Base-by-base conservation (phyloP, 2,888 invertebrate species). In the Germaria angustata region DNA sequence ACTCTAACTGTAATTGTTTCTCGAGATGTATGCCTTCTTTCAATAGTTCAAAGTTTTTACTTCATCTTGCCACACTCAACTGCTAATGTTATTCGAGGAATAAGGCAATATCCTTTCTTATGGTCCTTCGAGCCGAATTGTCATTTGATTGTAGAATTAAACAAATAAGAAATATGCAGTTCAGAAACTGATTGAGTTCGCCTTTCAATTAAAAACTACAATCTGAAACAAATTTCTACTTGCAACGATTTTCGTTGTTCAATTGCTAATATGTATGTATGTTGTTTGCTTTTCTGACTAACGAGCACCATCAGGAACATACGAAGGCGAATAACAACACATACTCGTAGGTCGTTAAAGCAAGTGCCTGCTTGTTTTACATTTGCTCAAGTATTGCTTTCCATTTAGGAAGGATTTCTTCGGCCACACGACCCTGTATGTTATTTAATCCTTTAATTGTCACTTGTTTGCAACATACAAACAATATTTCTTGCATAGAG, bases 371-470 rank as follows among this genome's bases (percentile, higher is more conserved):
- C 57, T 59, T 73, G 72, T 79, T 32, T 24, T 44, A 68, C 79
- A 66, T 57, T 59, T 34, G 36, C 32, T 80, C 32, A 75, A 80
- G 68, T 69, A 75, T 63, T 80, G 51, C 75, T 53, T 51, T 68
- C 17, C 44, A 66, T 59, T 51, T 68, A 13, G 9, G 51, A 63
- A 22, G 36, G 15, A 49, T 24, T 49, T 20, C 13, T 53, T 32
- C 68, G 44, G 22, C 9, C 41, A 44, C 17, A 36, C 39, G 7
- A n/a, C 11, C 55, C 41, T 66, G 46, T 28, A 13, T 68, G 68
- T 68, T 75, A 68, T 75, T 63, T 69, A 80, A 76, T 80, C 75
- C 80, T 80, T 80, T 76, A 80, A 75, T 46, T 41, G 65, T 66
- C 71, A 41, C 57, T 71, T 49, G 63, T 36, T 22, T 34, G 15